Evolutionary conservation across 2,113 vertebrate species (phyloP), one percentile per base, ranked within the genome.

Genomic region (Pimephales promelas): DNA sequence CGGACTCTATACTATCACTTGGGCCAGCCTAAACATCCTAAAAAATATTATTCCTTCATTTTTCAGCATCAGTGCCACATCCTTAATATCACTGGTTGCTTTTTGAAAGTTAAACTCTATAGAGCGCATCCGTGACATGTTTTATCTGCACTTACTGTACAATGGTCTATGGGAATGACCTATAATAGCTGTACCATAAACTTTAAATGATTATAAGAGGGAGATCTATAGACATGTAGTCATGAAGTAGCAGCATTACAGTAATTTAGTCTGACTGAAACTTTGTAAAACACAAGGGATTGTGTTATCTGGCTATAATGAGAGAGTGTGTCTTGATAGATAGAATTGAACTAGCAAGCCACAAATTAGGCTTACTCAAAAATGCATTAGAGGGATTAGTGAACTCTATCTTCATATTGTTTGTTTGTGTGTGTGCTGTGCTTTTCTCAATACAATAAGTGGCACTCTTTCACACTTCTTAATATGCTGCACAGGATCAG

Each of bases 331-430:
- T 88, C 87, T 86, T 91, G 90, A 90, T 89, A 87, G 89, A 92
- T 90, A 88, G 64, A 75, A 88, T 88, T 89, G 87, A 90, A 90
- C 90, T 88, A 79, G 28, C 45, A 71, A 54, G 72, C 49, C 64
- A 84, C 84, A n/a, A 88, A 84, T 91, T 78, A 89, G 79, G 83
- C 90, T 91, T 89, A 92, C 88, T 91, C 90, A 86, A 86, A 76
- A 91, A 90, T 68, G 83, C 91, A 88, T 90, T 89, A 89, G 68
- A 88, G 88, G 91, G 91, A 93, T 93, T 92, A 87, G 89, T 73
- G 87, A 80, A 88, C 91, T 93, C 87, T 10, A 82, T 93, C 92
- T 93, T 82, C 90, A 92, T 92, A 92, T 93, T n/a, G 87, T 93
- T 93, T 86, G 89, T 80, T 86, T 81, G 82, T 84, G 74, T 70